Conservation (phyloP, 1,140 invertebrate genomes). For the Pseudobourletiella spinata region DNA sequence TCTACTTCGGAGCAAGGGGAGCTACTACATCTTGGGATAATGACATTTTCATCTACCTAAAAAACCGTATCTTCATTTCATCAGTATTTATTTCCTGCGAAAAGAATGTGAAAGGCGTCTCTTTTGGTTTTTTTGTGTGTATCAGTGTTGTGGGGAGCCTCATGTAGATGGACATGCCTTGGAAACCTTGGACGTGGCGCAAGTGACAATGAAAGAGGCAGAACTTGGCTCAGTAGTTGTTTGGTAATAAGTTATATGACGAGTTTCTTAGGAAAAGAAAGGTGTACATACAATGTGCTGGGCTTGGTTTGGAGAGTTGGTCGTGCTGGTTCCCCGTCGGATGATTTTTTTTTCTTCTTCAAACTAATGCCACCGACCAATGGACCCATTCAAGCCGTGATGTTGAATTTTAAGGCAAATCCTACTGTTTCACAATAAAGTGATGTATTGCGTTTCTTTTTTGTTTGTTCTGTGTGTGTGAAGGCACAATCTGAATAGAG, state of each 20-base stretch:
- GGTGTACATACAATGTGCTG: neutral
- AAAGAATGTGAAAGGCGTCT: constrained; percentile 33
- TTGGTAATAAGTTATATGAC: constrained; percentile 25
- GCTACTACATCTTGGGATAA: too few species aligned
- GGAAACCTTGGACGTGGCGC: constrained; percentile 28
- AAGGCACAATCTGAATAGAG: constrained; percentile 35
- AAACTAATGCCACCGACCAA: neutral
- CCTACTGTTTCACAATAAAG: constrained; percentile 18
- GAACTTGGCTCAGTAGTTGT: constrained; percentile 27
- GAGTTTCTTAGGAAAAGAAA: constrained; percentile 5
- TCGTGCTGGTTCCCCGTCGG: neutral
- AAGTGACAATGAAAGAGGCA: constrained; percentile 22
- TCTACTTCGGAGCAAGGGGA: too few species aligned
- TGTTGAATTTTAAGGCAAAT: constrained; percentile 7
- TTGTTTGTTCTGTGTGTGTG: constrained; percentile 37
- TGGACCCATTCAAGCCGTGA: neutral
- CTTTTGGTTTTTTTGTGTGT: constrained; percentile 37
- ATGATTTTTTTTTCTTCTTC: too few species aligned
- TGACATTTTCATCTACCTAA: neutral
- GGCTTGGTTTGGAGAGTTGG: neutral
- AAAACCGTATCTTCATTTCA: constrained; percentile 18
- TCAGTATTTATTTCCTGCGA: constrained; percentile 17
- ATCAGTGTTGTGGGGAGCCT: constrained; percentile 36
- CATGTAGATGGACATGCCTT: constrained; percentile 23
- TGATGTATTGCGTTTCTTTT: constrained; percentile 36